phyloP scores from a whole-genome alignment of 2,888 invertebrate species.

The Eupithecia inturbata region DNA sequence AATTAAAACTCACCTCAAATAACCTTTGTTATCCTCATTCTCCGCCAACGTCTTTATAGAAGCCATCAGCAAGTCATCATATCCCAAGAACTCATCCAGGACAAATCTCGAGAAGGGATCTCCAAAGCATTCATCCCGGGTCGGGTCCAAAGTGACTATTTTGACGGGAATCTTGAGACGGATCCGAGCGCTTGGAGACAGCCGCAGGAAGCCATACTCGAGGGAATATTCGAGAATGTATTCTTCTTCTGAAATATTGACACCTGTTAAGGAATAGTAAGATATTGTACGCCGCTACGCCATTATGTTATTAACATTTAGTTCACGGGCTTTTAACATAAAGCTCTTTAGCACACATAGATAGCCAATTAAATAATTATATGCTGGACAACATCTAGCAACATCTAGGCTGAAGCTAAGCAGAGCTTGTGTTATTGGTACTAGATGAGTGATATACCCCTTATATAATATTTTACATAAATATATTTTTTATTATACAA shows the following conservation, averaged over 20 bases:
- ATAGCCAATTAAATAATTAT: no score
- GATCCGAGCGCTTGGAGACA: constrained; percentile 93
- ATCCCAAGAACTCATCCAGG: constrained; percentile 96
- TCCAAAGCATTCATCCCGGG: constrained; percentile 95
- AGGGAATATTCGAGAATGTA: constrained; percentile 99
- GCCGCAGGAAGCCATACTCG: constrained; percentile 97
- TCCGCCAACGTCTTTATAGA: constrained; percentile 98
- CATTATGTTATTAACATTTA: background rate
- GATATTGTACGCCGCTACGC: constrained; percentile 11
- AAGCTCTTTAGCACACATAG: no score
- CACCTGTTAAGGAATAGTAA: constrained; percentile 20
- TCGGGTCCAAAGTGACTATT: constrained; percentile 94
- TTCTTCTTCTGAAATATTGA: constrained; percentile 88
- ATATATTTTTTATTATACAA: no score
- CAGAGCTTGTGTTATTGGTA: no score
- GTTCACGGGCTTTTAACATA: no score
- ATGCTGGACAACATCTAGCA: no score
- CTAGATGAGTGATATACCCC: no score
- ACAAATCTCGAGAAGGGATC: constrained; percentile 95
- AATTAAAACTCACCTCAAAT: constrained; percentile 85
- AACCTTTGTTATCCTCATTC: constrained; percentile 98
- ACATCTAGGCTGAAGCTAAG: no score
- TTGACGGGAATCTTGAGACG: constrained; percentile 96
- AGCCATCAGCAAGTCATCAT: constrained; percentile 98
- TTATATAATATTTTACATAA: no score